Conservation (phyloP, 2,888 invertebrate genomes). For the Microctonus aethiopoides region DNA sequence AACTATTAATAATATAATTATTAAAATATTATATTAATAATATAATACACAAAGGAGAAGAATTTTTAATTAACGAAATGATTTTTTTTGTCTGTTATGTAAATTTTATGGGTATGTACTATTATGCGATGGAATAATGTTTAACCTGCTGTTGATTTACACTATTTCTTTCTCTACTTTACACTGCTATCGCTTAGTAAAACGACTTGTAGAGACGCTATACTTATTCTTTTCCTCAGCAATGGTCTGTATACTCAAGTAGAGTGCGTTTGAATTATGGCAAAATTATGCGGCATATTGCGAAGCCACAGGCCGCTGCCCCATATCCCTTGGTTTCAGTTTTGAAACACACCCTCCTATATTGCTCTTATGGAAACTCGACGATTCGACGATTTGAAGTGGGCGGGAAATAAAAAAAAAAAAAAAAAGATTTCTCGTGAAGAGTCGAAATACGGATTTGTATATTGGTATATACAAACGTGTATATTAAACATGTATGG, state of each 20-base stretch:
- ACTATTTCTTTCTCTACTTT: constrained; percentile 35
- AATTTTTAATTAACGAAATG: neutral
- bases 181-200: constrained; percentile 33
- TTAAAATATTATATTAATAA: no score
- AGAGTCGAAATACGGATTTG: neutral
- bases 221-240: neutral
- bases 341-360: neutral
- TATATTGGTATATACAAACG: neutral
- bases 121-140: neutral
- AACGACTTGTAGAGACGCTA: neutral
- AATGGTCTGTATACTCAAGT: constrained; percentile 7
- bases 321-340: neutral
- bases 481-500: no score
- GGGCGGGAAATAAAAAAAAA: neutral
- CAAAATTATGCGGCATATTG: constrained; percentile 60
- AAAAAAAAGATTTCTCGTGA: constrained; percentile 4
- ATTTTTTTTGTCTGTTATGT: neutral
- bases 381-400: constrained; percentile 14
- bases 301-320: constrained; percentile 25
- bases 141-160: constrained; percentile 1
- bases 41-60: neutral
- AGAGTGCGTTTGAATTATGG: constrained; percentile 49
- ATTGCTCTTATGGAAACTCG: neutral
- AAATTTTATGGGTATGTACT: neutral
- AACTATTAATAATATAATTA: no score